Evolutionary conservation across 2,113 vertebrate species (phyloP), one percentile per base, ranked within the genome.

Genomic region (Diphyllodes magnificus): DNA sequence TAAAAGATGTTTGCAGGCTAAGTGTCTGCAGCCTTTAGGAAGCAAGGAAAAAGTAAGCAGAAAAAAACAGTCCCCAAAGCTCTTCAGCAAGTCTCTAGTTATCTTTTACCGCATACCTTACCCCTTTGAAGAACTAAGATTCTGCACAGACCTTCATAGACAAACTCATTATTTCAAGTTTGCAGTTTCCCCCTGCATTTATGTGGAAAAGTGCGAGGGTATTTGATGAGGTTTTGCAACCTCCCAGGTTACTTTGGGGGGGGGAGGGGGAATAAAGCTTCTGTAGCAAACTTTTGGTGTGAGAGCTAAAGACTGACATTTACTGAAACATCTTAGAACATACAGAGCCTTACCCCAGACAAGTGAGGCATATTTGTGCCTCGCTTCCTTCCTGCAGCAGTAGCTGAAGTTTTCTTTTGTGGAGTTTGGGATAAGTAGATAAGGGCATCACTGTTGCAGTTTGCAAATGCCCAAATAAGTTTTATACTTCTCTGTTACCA

Each of bases 181-280:
- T 69, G 11, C 17, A 16, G 3, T 61, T 78, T 73, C 6, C 25
- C 5, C 15, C 30, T 68, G 18, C 37, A 35, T 75, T 70, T 78
- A 42, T 0, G 0, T 45, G 33, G 33, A 75, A 73, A 15, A 54
- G 4, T 47, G 5, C 10, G 33, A n/a, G 20, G 31, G 18, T 65
- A 33, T 49, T 70, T 28, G 11, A 33, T 50, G 15, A 31, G 21
- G 54, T 53, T 87, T 93, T 85, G n/a, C 15, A 78, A 11, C 31
- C 24, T 80, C 3, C 2, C 19, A 28, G 15, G 7, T 80, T 76
- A 40, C 13, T 94, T 11, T 39, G 12, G 7, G 3, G 20, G 6
- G 44, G 4, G 20, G 7, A n/a, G 44, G 4, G 2, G 15, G 44
- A 60, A 20, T 20, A 42, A 65, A 85, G 16, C 21, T 79, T 70